Evolutionary conservation across 2,797 vertebrate genomes (phyloP).

Genomic region (Intellagama lesueurii): DNA sequence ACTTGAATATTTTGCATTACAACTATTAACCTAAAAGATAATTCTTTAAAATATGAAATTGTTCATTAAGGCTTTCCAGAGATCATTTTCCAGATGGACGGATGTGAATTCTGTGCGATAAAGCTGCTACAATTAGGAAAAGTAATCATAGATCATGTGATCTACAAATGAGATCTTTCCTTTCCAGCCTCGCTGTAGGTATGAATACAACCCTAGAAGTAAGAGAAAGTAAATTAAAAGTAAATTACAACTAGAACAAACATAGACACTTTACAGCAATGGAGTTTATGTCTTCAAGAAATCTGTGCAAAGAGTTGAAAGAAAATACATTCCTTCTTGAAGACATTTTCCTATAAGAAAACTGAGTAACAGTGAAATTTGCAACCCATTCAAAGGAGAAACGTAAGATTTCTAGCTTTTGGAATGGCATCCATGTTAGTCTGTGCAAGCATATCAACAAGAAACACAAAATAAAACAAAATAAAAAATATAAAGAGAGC

Average conservation of each 20-base stretch:
- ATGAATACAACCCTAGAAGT: constrained; percentile 80
- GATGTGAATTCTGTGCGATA: not conserved
- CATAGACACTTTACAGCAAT: not conserved
- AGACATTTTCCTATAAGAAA: not conserved
- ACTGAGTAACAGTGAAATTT: not conserved
- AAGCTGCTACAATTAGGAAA: not conserved
- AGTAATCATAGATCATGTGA: not conserved
- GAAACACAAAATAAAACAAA: not conserved
- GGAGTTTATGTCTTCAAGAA: not conserved
- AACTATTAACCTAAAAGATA: constrained; percentile 13
- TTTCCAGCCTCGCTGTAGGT: constrained; percentile 80
- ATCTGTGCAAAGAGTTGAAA: not conserved
- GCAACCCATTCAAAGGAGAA: not conserved
- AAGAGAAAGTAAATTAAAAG: not conserved
- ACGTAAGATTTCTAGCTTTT: not conserved
- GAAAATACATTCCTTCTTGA: not conserved
- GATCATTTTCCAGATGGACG: not conserved
- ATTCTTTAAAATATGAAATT: not conserved
- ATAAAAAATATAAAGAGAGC: no score
- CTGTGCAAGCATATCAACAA: no score
- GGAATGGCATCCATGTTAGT: not conserved
- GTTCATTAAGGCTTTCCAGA: not conserved
- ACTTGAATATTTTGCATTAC: constrained; percentile 40
- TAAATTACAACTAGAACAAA: constrained; percentile 2
- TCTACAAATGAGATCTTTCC: constrained; percentile 88